Base-by-base conservation (phyloP, 2,797 vertebrate genomes). In the Poecilia picta region DNA sequence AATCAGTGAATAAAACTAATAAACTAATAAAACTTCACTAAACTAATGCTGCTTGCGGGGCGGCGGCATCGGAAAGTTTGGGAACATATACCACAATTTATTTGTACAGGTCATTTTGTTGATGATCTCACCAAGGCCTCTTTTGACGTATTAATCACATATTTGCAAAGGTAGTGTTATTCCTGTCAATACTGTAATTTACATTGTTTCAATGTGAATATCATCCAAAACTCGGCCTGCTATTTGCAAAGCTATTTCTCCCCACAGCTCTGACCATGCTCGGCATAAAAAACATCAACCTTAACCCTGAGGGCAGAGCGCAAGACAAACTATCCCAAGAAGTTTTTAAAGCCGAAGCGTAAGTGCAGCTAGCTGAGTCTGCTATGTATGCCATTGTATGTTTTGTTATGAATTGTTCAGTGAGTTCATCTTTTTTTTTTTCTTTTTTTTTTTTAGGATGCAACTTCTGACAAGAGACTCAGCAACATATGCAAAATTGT, bases 281-380 rank as follows among this genome's bases (percentile, higher is more conserved):
- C 57, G 95, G 95, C 36, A 90, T 95, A 45, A 89, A 84, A 72
- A 77, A 91, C 81, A 87, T 96, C 31, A 93, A 92, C n/a, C 90
- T 94, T 79, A 89, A 80, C 83, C 96, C 95, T 0, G 91, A 95
- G 12, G 94, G 94, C 73, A 85, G 75, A 25, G 89, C 81, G 11
- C 91, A 92, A 81, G 91, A 96, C 91, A 94, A 66, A 81, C 96
- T 96, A 90, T 94, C 94, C 43, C 76, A 72, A 0, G 91, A 95
- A 7, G 95, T 94, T 0, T 96, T 96, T 84, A 95, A 81, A 83
- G 81, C 57, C 80, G 94, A 95, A 78, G 95, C 90, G 96, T 96
- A 91, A 94, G 95, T 89, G 36, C 16, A 79, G 8, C 28, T 79
- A 47, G 3, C 51, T 46, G 73, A 36, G 64, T 83, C 53, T 6